Evolutionary conservation across 2,888 invertebrate species (phyloP), one percentile per base, ranked within the genome.

Genomic region (Eupithecia insigniata): DNA sequence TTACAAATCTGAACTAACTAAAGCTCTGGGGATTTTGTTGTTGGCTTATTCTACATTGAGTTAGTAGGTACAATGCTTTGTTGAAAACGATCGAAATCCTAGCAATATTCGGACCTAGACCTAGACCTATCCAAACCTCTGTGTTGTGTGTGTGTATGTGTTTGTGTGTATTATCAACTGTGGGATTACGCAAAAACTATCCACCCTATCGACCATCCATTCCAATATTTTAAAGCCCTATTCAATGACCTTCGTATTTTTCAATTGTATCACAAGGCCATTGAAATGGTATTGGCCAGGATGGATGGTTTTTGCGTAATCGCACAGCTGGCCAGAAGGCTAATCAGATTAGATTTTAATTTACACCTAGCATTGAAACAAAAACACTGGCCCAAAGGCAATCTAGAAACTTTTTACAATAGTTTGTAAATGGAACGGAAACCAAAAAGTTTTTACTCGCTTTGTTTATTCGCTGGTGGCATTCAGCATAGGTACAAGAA

Each of bases 361-460:
- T 55, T 55, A 26, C 55, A 55, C 12, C 55, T 55, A 26, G 26
- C 10, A 26, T 22, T 55, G 14, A 55, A 55, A 26, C 12, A 55
- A 55, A 26, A 55, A 55, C 14, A 14, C 12, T 12, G 26, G 22
- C 55, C 26, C 14, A 55, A 55, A 55, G 26, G 55, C 22, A 55
- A 26, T 3, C 18, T 0, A 51, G 14, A 26, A 12, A 12, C 2
- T 51, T 55, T 51, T 55, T 14, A 5, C 55, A 26, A 22, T 26
- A 55, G 55, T 55, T 51, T 55, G 55, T 51, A 55, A 26, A 26
- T 55, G 26, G 55, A 55, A 55, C 10, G 12, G 12, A 22, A 51
- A 51, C 55, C 55, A 55, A 55, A 55, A 55, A 55, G 55, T 26
- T 55, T 55, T 55, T 51, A 51, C 26, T 55, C 26, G 55, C n/a